Evolutionary conservation across 2,888 invertebrate species (phyloP), one percentile per base, ranked within the genome.

Genomic region (Polyploca ridens): DNA sequence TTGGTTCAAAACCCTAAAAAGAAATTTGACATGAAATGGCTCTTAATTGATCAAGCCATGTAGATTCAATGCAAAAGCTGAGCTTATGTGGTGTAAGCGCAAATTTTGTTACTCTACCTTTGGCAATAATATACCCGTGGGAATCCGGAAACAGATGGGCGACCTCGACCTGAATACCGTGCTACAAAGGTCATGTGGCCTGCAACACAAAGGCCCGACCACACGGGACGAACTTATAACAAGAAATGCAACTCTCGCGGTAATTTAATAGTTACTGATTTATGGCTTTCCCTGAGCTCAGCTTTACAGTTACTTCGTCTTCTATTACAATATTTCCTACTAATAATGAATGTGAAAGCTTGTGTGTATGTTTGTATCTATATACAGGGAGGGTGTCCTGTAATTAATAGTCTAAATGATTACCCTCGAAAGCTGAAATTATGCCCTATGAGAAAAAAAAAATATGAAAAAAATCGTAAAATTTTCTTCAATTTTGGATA

Each of bases 121-220:
- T 65, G 64, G 67, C 66, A 64, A 68, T 77, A 80, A 78, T 75
- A 69, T 77, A 71, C 77, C 76, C 69, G 75, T 68, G 73, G 75
- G 78, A 76, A 68, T 72, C 73, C 69, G 74, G 70, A 79, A 80
- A 84, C 82, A 81, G 70, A 74, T 73, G 69, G 69, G 71, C 71
- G 87, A 87, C 89, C 90, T 88, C 87, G 87, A 87, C 90, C 89
- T 78, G 77, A 69, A 86, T 87, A 81, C 78, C 71, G 67, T 70
- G 72, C 69, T 75, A 71, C 76, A 82, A 83, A 89, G 87, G 85
- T 84, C 86, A 82, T 69, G 66, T 81, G 73, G 72, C 76, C 73
- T 83, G 81, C 81, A 80, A 64, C 67, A 71, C 71, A 75, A 76
- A 74, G 73, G 64, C 70, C 67, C 65, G 69, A 67, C 58, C 72